Evolutionary conservation across 2,113 vertebrate species (phyloP).

Genomic region (Lepus americanus): DNA sequence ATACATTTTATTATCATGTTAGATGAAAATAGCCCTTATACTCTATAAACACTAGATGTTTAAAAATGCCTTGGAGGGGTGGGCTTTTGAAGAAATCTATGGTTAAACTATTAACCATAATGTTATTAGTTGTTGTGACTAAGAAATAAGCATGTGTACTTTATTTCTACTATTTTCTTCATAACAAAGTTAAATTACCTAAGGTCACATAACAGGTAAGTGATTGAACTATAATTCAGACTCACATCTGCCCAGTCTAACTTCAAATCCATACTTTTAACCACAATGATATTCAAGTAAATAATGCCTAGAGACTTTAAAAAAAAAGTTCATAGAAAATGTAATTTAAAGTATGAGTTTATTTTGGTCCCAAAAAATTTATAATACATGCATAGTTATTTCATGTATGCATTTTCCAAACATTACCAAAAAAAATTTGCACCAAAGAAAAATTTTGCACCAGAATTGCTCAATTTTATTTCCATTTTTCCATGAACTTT

Average conservation of each 20-base stretch:
- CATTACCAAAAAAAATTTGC: too few relatives aligned
- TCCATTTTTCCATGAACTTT: too few relatives aligned
- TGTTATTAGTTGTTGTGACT: neutral
- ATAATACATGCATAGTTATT: too few relatives aligned
- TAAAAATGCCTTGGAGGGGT: neutral
- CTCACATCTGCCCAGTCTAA: neutral
- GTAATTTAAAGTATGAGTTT: too few relatives aligned
- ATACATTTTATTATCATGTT: neutral
- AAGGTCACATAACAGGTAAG: neutral
- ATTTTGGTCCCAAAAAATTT: too few relatives aligned
- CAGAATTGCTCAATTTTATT: too few relatives aligned
- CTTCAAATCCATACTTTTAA: neutral
- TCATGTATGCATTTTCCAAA: too few relatives aligned
- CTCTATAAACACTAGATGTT: neutral
- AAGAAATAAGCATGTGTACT: too few relatives aligned
- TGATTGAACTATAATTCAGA: neutral
- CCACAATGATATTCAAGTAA: neutral
- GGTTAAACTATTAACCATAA: neutral
- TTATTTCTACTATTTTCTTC: neutral
- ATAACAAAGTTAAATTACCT: neutral
- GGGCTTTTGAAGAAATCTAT: neutral
- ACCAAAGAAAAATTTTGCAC: too few relatives aligned
- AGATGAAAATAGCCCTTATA: neutral
- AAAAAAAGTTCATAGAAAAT: too few relatives aligned
- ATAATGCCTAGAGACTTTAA: too few relatives aligned